Percentiles rank a stretch among this genome's conserved stretches.
These are phyloP conservation scores for Chrysomela aeneicollis DNA, from an alignment of 2,888 invertebrate genomes.

Conservation along the genomic window DNA sequence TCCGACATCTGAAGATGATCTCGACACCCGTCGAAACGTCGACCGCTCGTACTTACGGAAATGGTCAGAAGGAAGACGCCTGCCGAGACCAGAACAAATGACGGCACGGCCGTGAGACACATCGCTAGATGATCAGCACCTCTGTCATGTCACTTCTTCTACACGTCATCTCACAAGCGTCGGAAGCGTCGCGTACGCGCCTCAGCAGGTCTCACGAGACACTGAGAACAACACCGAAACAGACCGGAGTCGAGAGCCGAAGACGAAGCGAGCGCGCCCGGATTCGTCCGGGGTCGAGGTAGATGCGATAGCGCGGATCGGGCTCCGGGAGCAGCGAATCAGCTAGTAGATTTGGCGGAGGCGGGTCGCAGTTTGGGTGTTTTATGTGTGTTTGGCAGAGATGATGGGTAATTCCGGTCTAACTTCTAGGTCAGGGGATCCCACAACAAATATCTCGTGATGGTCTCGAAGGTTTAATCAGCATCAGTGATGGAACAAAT, in stretches of 20 bases:
- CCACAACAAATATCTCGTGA: too few relatives aligned
- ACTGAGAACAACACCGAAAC: slow-evolving; percentile 43
- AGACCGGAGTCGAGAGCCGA: slow-evolving; percentile 7
- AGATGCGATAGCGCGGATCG: background rate
- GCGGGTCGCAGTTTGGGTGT: too few relatives aligned
- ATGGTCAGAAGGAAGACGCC: slow-evolving; percentile 44
- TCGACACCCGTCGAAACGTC: too few relatives aligned
- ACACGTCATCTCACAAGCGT: slow-evolving; percentile 52
- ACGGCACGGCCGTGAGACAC: slow-evolving; percentile 53
- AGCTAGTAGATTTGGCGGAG: background rate
- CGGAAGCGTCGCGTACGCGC: slow-evolving; percentile 46
- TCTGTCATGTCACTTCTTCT: slow-evolving; percentile 50
- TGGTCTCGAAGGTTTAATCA: too few relatives aligned
- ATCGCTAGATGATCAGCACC: slow-evolving; percentile 45
- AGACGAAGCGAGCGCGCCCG: slow-evolving; percentile 9
- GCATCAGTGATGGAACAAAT: too few relatives aligned
- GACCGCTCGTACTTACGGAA: slow-evolving; percentile 44
- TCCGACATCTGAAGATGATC: too few relatives aligned
- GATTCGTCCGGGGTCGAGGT: slow-evolving; percentile 16
- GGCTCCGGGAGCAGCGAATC: background rate
- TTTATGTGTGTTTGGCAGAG: background rate
- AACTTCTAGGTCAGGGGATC: too few relatives aligned
- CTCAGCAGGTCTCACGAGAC: slow-evolving; percentile 53
- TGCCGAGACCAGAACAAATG: slow-evolving; percentile 48
- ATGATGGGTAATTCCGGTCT: slow-evolving; percentile 20